Base-by-base conservation (phyloP, 2,113 vertebrate species). In the Nyctereutes procyonoides region DNA sequence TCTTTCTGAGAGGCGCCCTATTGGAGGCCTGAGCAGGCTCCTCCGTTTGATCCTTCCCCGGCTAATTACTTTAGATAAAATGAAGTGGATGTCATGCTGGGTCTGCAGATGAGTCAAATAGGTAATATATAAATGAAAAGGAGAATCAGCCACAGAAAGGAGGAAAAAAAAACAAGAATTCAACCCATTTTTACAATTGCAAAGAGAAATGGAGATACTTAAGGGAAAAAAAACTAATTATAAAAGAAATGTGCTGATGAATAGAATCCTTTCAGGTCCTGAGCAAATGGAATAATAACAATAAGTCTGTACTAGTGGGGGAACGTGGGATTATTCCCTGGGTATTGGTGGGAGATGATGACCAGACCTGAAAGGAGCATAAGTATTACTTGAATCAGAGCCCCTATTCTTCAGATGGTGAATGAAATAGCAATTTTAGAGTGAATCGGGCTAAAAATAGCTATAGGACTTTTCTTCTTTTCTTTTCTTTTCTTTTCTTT, bases 241-340 rank as follows among this genome's bases (percentile, higher is more conserved):
- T 86, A 24, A 28, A 82, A 94, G 51, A 77, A n/a, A 87, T 48
- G 3, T 43, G 60, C 62, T 86, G 20, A 69, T 71, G 62, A 83
- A 63, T 15, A 92, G 96, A 96, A 77, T 73, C 81, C 80, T 90
- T 96, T 97, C 87, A 81, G 56, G 80, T 92, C 58, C 81, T 48
- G 8, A 81, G 38, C 22, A 76, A 92, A 88, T 95, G 63, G 87
- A 90, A 71, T 92, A 92, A 60, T 71, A 55, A 82, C 35, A 84
- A 65, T 63, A 81, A 76, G 83, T 92, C 43, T 92, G 74, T 89
- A 51, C 69, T 94, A 96, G 93, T 92, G 93, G 51, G 11, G 83
- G 90, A 92, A 84, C 32, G 77, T 73, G 24, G 92, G 69, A 95
- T 87, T 92, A 51, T 79, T 93, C 93, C 92, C 80, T 90, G 63